phyloP scores from a whole-genome alignment of 2,888 invertebrate species.

The Flexamia atlantica region DNA sequence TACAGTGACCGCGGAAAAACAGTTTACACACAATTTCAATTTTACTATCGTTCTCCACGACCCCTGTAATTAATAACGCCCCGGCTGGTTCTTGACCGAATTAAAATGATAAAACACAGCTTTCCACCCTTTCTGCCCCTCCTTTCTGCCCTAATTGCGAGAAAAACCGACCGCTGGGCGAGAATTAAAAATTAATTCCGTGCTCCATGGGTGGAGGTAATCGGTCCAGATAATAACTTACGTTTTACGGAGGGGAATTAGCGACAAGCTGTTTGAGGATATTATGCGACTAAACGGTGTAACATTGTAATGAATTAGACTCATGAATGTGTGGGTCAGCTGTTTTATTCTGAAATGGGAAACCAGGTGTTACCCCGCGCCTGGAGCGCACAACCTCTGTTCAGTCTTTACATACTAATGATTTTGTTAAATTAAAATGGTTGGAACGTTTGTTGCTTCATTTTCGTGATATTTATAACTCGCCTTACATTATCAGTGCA shows the following conservation, averaged over 20 bases:
- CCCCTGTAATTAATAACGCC: conserved; percentile 61
- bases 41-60: conserved; percentile 48
- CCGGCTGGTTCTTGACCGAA: conserved; percentile 58
- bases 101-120: conserved; percentile 65
- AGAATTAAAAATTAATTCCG: conserved; percentile 65
- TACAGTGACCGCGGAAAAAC: conserved; percentile 53
- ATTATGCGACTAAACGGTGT: conserved; percentile 36
- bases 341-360: conserved; percentile 47
- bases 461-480: too few relatives aligned
- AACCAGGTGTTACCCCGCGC: conserved; percentile 19
- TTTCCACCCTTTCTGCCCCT: conserved; percentile 10
- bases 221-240: conserved; percentile 55
- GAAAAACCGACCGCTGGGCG: conserved; percentile 62
- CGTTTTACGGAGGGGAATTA: conserved; percentile 50
- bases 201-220: neutral
- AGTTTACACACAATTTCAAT: conserved; percentile 64
- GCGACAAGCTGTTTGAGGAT: conserved; percentile 50
- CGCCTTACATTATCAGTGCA: too few relatives aligned
- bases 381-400: neutral
- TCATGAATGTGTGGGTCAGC: conserved; percentile 39
- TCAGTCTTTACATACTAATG: conserved; percentile 23
- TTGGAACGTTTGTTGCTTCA: too few relatives aligned
- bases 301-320: conserved; percentile 53
- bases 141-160: conserved; percentile 58
- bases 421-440: neutral